These are phyloP conservation scores for Plecotus auritus DNA, from an alignment of 2,113 vertebrate genomes.

Conservation along the genomic window DNA sequence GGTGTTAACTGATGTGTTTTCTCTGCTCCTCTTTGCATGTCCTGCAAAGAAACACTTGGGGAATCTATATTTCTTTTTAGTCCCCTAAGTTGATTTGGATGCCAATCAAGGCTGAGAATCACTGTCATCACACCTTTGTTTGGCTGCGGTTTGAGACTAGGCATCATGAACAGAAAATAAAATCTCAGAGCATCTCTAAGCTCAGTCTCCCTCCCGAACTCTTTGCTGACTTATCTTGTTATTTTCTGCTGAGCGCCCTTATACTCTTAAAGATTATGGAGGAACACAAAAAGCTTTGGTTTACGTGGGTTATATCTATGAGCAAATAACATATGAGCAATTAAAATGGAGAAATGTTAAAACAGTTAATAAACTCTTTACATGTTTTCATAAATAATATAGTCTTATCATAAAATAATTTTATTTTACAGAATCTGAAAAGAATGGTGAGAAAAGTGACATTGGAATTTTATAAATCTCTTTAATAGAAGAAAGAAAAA, in stretches of 20 bases:
- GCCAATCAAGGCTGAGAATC: not conserved
- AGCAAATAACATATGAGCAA: not conserved
- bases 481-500: not conserved
- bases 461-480: not conserved
- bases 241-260: not conserved
- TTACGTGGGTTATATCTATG: not conserved
- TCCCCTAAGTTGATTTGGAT: not conserved
- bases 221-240: not conserved
- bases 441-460: not conserved
- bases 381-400: not conserved
- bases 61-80: not conserved
- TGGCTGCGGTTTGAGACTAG: not conserved
- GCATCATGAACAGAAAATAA: not conserved
- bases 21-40: not conserved
- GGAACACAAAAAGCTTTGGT: not conserved
- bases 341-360: slow-evolving; percentile 9
- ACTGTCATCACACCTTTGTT: not conserved
- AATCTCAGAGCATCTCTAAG: not conserved
- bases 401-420: not conserved
- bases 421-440: not conserved
- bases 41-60: not conserved
- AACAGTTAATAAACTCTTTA: not conserved
- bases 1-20: not conserved
- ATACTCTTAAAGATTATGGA: not conserved
- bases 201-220: not conserved